Evolutionary conservation across 2,888 invertebrate species (phyloP).

Genomic region (Cephus pulcher): DNA sequence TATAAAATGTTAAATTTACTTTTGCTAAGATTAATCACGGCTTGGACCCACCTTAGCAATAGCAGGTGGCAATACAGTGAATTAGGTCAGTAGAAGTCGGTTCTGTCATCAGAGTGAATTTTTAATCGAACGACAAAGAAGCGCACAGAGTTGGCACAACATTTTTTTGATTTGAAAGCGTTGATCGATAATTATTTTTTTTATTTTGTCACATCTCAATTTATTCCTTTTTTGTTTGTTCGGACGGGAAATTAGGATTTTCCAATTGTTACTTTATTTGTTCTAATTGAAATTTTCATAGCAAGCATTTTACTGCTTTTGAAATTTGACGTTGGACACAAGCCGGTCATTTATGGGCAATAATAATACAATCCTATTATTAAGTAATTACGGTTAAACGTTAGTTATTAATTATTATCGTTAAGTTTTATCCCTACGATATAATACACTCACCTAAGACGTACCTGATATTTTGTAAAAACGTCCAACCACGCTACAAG

Average conservation of each 20-base stretch:
- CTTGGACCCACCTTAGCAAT: conserved; percentile 20
- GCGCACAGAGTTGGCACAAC: no score
- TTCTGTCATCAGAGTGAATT: no score
- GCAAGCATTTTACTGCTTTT: no score
- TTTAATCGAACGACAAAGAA: no score
- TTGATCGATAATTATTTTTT: no score
- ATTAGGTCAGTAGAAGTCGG: no score
- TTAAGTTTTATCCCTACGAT: conserved; percentile 55
- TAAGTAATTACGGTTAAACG: conserved; percentile 50
- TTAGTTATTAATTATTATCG: conserved; percentile 58
- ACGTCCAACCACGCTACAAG: conserved; percentile 23
- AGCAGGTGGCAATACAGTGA: background rate
- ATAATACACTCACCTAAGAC: conserved; percentile 60
- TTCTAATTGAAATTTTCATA: no score
- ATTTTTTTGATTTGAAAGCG: no score
- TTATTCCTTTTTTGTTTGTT: background rate
- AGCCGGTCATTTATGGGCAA: conserved; percentile 21
- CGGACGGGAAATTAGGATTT: background rate
- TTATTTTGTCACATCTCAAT: background rate
- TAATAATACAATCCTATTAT: conserved; percentile 39
- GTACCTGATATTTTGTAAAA: conserved; percentile 58
- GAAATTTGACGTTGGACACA: background rate
- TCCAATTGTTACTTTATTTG: no score
- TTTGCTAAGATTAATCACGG: conserved; percentile 26
- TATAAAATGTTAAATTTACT: conserved; percentile 33